phyloP scores from a whole-genome alignment of 2,113 vertebrate species.

The Pitta sordida region DNA sequence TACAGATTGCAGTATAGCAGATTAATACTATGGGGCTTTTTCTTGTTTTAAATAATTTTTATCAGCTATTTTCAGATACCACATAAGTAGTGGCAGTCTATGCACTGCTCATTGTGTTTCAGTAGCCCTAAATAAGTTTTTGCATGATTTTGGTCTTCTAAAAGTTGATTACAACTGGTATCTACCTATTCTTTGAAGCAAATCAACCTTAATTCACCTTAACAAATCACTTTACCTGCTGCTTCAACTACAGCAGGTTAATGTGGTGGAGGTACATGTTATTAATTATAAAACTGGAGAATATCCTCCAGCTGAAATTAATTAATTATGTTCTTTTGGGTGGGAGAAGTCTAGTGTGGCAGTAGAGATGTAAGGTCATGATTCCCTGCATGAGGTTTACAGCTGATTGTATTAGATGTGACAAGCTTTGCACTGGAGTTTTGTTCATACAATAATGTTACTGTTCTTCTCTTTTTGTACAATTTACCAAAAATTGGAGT shows the following conservation, averaged over 20 bases:
- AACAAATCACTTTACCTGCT: conserved; percentile 19
- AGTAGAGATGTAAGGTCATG: conserved; percentile 46
- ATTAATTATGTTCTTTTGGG: conserved; percentile 58
- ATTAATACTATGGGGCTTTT: background rate
- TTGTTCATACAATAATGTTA: background rate
- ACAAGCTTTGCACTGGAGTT: conserved; percentile 47
- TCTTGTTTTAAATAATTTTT: background rate
- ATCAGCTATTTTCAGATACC: background rate
- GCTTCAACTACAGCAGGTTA: background rate
- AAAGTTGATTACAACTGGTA: background rate
- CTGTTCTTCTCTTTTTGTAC: background rate
- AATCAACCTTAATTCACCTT: conserved; percentile 18
- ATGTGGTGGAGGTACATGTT: background rate
- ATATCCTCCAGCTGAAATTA: conserved; percentile 52
- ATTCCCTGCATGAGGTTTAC: conserved; percentile 33
- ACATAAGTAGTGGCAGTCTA: background rate
- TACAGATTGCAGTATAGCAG: background rate
- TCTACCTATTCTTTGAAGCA: background rate
- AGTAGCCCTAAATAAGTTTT: background rate
- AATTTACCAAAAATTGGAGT: conserved; percentile 5
- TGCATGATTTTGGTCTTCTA: background rate
- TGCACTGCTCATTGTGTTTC: background rate
- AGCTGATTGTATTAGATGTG: conserved; percentile 49
- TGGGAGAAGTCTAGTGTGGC: conserved; percentile 32
- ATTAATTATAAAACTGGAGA: conserved; percentile 64